These are phyloP conservation scores for Syrmaticus mikado DNA, from an alignment of 2,113 vertebrate species.

Conservation along the genomic window DNA sequence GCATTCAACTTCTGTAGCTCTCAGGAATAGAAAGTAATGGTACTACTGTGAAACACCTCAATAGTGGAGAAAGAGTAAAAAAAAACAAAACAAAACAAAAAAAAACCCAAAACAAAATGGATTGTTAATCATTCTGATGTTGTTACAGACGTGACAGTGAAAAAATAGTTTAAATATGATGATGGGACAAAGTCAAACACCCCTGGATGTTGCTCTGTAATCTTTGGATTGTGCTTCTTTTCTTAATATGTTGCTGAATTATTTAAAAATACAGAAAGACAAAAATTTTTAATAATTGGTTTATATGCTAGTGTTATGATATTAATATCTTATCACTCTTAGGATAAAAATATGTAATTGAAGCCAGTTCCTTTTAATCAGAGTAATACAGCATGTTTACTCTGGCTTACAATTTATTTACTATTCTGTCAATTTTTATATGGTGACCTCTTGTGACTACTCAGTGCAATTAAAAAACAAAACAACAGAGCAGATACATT, in stretches of 20 bases:
- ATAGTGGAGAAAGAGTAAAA: background rate
- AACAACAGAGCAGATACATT: background rate
- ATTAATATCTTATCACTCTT: background rate
- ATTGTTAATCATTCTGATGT: background rate
- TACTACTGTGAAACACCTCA: background rate
- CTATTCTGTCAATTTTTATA: background rate
- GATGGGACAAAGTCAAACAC: background rate
- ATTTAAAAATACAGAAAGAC: background rate
- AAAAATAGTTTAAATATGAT: background rate
- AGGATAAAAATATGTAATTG: background rate
- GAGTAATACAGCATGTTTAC: background rate
- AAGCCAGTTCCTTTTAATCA: background rate
- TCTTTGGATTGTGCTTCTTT: background rate
- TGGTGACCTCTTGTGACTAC: slow-evolving; percentile 7
- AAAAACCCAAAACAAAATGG: background rate
- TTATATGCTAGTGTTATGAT: background rate
- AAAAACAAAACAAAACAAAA: background rate
- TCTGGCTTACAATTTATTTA: background rate
- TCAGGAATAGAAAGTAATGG: background rate
- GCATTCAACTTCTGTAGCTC: background rate
- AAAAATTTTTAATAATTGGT: background rate
- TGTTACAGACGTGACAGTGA: background rate
- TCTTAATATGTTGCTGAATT: background rate
- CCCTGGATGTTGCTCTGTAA: background rate
- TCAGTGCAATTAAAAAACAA: background rate